A percentile compares a stretch with the other conserved stretches of the same genome.
Evolutionary conservation across 2,797 vertebrate species (phyloP).

Genomic region (Chrysolophus pictus): DNA sequence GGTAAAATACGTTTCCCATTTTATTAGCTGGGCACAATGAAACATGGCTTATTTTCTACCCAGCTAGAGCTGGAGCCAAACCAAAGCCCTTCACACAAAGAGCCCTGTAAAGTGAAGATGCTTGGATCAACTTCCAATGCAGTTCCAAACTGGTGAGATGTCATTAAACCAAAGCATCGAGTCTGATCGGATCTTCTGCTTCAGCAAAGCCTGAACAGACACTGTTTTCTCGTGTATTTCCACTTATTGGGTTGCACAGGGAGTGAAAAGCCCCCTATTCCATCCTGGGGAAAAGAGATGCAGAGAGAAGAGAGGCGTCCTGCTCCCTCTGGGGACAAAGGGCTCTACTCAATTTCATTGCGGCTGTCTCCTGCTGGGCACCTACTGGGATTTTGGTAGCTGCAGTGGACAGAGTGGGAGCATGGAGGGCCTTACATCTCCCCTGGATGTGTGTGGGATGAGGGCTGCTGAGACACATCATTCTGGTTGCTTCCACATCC

Average conservation of each 20-base stretch:
- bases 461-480: background rate
- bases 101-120: background rate
- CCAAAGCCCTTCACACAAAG: background rate
- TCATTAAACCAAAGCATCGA: fast-evolving
- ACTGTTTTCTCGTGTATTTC: background rate
- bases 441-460: background rate
- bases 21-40: background rate
- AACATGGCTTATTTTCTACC: constrained; percentile 16
- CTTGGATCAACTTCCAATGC: background rate
- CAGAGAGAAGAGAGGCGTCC: background rate
- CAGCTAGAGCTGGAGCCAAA: background rate
- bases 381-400: background rate
- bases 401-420: background rate
- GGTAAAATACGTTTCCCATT: background rate
- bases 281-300: background rate
- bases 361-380: background rate
- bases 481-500: background rate
- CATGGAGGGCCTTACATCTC: background rate
- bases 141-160: background rate
- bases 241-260: background rate
- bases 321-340: background rate
- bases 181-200: background rate
- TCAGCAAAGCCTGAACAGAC: background rate
- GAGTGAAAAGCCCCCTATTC: background rate
- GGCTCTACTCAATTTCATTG: background rate